Conservation (phyloP, 2,888 invertebrate genomes). For the Agrotis ipsilon region DNA sequence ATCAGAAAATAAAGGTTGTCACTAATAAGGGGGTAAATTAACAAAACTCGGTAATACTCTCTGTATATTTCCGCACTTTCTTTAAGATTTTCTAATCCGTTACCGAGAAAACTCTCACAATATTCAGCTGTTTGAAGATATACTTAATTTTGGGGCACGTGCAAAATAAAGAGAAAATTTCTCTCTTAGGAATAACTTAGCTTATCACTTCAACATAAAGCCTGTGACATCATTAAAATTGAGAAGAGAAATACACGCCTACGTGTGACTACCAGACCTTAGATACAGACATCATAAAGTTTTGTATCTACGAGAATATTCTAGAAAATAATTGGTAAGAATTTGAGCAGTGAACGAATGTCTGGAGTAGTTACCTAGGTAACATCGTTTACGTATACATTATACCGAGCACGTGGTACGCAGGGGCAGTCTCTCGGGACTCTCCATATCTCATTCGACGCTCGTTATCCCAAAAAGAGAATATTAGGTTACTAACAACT, state of each 20-base stretch:
- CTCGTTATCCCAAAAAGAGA: conserved; percentile 54
- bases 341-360: neutral
- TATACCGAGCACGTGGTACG: conserved; percentile 35
- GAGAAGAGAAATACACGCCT: neutral
- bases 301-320: neutral
- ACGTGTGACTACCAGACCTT: too few species aligned
- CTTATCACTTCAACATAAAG: neutral
- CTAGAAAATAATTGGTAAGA: neutral
- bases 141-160: neutral
- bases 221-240: neutral
- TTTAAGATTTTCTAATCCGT: neutral
- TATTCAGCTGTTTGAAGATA: neutral
- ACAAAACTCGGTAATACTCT: too few species aligned
- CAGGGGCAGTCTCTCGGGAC: conserved; percentile 26
- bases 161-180: neutral
- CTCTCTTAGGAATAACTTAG: neutral
- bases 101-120: neutral
- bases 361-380: conserved; percentile 2
- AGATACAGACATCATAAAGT: neutral
- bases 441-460: conserved; percentile 36
- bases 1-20: too few species aligned
- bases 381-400: conserved; percentile 21
- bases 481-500: conserved; percentile 37
- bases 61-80: too few species aligned
- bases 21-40: too few species aligned